These are phyloP conservation scores for Entomobrya multifasciata DNA, from an alignment of 2,888 invertebrate species.

Conservation along the genomic window DNA sequence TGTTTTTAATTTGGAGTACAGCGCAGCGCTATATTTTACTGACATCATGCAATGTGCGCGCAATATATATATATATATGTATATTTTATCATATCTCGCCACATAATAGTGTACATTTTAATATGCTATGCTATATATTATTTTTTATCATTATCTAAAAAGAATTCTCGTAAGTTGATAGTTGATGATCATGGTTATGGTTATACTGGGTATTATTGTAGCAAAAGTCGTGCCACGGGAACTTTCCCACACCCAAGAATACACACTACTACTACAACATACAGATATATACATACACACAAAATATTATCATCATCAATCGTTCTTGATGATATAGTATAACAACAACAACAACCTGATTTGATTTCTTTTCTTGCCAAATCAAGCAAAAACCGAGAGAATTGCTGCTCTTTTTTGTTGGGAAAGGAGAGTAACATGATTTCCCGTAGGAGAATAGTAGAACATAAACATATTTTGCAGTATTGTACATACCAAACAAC, in stretches of 20 bases:
- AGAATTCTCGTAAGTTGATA: not conserved
- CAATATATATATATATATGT: not conserved
- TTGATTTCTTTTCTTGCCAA: slow-evolving; percentile 47
- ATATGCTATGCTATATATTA: not conserved
- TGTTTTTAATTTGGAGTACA: too few species aligned
- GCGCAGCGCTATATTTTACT: not conserved
- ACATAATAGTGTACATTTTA: not conserved
- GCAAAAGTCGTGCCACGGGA: slow-evolving; percentile 57
- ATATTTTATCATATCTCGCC: not conserved
- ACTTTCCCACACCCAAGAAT: slow-evolving; percentile 62
- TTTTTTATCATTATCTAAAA: slow-evolving; percentile 22
- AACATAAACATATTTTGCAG: slow-evolving; percentile 15
- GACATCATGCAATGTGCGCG: not conserved
- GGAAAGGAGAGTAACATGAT: slow-evolving; percentile 54
- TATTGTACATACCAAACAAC: not conserved
- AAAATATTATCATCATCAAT: not conserved
- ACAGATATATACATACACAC: slow-evolving; percentile 5
- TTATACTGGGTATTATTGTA: not conserved
- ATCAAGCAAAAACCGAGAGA: slow-evolving; percentile 58
- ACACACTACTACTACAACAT: slow-evolving; percentile 6
- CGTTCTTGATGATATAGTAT: not conserved
- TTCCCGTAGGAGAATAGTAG: slow-evolving; percentile 51
- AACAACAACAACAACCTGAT: slow-evolving; percentile 33
- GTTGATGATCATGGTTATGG: not conserved
- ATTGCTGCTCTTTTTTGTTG: slow-evolving; percentile 38